A percentile compares a stretch with the other conserved stretches of the same genome.
Conservation (phyloP, 2,797 vertebrate genomes). For the Coccyzus lansbergi region DNA sequence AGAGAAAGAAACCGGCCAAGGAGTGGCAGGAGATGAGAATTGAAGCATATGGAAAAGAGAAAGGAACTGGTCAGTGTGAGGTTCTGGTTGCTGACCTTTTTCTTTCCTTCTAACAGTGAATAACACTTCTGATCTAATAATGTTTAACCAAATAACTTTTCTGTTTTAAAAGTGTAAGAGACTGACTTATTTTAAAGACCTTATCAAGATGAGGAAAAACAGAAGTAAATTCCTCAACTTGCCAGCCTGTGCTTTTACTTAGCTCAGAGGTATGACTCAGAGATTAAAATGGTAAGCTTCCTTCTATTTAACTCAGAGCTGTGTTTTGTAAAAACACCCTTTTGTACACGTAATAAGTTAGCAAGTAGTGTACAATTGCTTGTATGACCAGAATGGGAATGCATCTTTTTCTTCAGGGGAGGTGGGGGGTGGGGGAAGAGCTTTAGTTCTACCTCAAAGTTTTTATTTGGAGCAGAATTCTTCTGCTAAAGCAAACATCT, state of each 20-base stretch:
- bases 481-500: not conserved
- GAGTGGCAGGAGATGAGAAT: not conserved
- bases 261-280: not conserved
- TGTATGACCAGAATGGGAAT: not conserved
- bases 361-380: rapidly evolving
- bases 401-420: not conserved
- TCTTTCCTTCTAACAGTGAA: not conserved
- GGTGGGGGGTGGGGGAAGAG: no score
- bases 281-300: not conserved
- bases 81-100: not conserved
- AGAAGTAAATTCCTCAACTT: constrained; percentile 22
- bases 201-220: not conserved
- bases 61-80: not conserved
- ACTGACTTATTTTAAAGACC: not conserved
- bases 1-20: not conserved
- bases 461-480: not conserved
- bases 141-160: not conserved
- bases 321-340: not conserved
- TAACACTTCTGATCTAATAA: not conserved
- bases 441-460: no score
- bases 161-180: not conserved
- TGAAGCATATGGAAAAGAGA: not conserved
- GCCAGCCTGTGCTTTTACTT: not conserved
- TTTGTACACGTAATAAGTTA: not conserved
- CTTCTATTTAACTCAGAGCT: not conserved